phyloP scores from a whole-genome alignment of 2,888 invertebrate species.

The Melipona bicolor region DNA sequence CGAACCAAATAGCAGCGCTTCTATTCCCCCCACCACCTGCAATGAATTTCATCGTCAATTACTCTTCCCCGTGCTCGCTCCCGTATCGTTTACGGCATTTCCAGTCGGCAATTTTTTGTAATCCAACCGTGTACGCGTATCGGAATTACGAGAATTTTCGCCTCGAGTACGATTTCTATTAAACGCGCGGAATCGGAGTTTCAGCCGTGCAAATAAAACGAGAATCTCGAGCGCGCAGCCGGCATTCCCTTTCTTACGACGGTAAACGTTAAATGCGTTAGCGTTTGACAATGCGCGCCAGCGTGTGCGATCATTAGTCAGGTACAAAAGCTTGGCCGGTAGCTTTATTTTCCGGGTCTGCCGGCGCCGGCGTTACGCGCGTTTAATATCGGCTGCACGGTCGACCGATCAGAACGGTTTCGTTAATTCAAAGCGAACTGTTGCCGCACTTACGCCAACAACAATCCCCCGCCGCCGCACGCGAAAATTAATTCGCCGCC shows the following conservation, averaged over 20 bases:
- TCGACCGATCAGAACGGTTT: slow-evolving; percentile 10
- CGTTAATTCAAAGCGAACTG: slow-evolving; percentile 5
- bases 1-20: too few species aligned
- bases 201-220: not conserved
- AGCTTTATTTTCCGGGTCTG: slow-evolving; percentile 1
- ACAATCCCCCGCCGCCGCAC: not conserved
- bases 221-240: not conserved
- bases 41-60: not conserved
- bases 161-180: not conserved
- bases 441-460: not conserved
- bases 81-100: not conserved
- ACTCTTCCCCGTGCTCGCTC: not conserved
- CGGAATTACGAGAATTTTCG: slow-evolving; percentile 17
- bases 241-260: slow-evolving; percentile 18
- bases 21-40: too few species aligned
- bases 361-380: not conserved
- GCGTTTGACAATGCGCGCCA: slow-evolving; percentile 11
- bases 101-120: not conserved
- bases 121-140: not conserved
- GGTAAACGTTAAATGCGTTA: slow-evolving; percentile 31
- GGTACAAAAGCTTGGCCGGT: slow-evolving; percentile 15
- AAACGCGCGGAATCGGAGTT: slow-evolving; percentile 16
- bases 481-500: not conserved
- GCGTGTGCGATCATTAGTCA: slow-evolving; percentile 11
- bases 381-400: slow-evolving; percentile 14